phyloP scores from a whole-genome alignment of 2,888 invertebrate species.

The Drosophila colorata region DNA sequence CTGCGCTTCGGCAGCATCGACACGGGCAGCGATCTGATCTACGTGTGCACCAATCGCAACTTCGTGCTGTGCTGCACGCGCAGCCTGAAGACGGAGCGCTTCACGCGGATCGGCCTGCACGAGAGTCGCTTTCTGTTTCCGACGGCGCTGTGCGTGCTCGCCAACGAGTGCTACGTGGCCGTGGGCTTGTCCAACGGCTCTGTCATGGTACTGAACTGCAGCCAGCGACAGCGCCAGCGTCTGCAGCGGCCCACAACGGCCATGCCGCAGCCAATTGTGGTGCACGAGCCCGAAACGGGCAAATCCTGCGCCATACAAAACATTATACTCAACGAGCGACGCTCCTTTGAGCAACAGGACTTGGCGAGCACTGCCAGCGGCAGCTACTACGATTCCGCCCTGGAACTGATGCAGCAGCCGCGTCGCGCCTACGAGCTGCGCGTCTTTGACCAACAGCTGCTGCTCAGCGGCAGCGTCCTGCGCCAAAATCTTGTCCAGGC shows the following conservation, averaged over 20 bases:
- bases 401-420: constrained; percentile 70
- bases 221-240: constrained; percentile 58
- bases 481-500: constrained; percentile 81
- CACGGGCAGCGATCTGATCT: constrained; percentile 79
- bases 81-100: constrained; percentile 80
- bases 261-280: constrained; percentile 18
- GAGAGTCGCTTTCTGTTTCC: constrained; percentile 83
- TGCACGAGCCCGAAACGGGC: constrained; percentile 64
- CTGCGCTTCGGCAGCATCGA: constrained; percentile 83
- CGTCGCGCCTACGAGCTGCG: constrained; percentile 78
- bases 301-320: constrained; percentile 85
- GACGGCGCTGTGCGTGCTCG: constrained; percentile 80
- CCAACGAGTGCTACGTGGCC: constrained; percentile 80
- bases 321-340: constrained; percentile 83
- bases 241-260: constrained; percentile 46
- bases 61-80: constrained; percentile 83
- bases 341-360: constrained; percentile 54
- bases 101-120: constrained; percentile 79
- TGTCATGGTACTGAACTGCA: constrained; percentile 83
- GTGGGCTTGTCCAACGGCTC: constrained; percentile 84
- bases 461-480: constrained; percentile 81
- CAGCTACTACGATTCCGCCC: constrained; percentile 57
- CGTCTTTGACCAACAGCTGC: constrained; percentile 82
- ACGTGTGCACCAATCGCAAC: constrained; percentile 84
- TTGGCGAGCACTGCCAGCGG: constrained; percentile 2